Percentiles rank a stretch among this genome's conserved stretches.
These are phyloP conservation scores for Leptinotarsa tumamoca DNA, from an alignment of 2,888 invertebrate species.

Conservation along the genomic window DNA sequence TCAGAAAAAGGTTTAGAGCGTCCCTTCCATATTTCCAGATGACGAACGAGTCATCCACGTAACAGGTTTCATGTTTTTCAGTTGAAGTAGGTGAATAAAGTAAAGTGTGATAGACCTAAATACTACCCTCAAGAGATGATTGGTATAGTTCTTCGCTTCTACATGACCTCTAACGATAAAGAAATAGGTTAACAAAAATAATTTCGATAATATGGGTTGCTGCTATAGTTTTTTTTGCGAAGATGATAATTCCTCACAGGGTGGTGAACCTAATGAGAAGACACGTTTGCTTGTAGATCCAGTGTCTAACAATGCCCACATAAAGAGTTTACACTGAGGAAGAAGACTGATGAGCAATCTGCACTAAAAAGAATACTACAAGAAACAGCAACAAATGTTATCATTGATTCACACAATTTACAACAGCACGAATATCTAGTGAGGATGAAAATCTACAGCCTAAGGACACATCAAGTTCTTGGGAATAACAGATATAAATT, in stretches of 20 bases:
- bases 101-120: too few relatives aligned
- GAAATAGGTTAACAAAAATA: constrained; percentile 25
- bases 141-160: constrained; percentile 1
- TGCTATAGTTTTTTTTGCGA: constrained; percentile 79
- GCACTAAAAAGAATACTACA: constrained; percentile 90
- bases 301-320: constrained; percentile 78
- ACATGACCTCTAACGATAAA: constrained; percentile 32
- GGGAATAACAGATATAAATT: constrained; percentile 63
- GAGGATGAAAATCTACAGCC: constrained; percentile 78
- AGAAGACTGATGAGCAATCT: constrained; percentile 91
- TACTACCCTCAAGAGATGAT: not conserved
- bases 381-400: constrained; percentile 91
- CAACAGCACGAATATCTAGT: constrained; percentile 92
- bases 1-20: too few relatives aligned
- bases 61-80: too few relatives aligned
- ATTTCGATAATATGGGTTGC: constrained; percentile 70
- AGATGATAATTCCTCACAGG: constrained; percentile 76
- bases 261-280: constrained; percentile 77
- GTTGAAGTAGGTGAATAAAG: too few relatives aligned
- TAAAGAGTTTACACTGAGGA: constrained; percentile 74
- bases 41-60: too few relatives aligned
- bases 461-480: constrained; percentile 70
- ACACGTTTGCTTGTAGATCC: constrained; percentile 85
- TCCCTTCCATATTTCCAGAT: too few relatives aligned
- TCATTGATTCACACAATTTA: constrained; percentile 89